Evolutionary conservation across 2,113 vertebrate species (phyloP).

Genomic region (Otis tarda): DNA sequence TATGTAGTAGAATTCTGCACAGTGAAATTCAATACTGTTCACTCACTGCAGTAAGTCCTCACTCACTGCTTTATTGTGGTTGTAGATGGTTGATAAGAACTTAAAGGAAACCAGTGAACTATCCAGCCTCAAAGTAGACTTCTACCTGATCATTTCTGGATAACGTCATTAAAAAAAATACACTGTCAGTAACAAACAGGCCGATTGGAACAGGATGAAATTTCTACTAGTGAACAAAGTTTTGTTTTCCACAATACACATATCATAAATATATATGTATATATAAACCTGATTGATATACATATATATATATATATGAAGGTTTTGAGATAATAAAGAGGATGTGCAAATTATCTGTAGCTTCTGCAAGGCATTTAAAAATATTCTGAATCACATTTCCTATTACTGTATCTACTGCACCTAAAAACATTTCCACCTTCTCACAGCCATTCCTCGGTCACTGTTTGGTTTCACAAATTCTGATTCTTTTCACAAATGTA

Average conservation of each 20-base stretch:
- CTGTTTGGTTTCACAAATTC: background rate
- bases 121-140: background rate
- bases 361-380: background rate
- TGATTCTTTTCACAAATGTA: background rate
- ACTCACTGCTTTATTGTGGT: background rate
- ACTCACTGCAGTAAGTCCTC: background rate
- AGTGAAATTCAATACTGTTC: background rate
- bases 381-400: background rate
- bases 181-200: background rate
- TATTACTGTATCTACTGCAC: background rate
- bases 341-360: background rate
- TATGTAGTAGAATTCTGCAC: background rate
- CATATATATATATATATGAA: no score
- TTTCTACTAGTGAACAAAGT: background rate
- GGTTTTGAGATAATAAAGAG: background rate
- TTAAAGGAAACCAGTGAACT: background rate
- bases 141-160: background rate
- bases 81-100: background rate
- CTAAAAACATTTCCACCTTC: background rate
- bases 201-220: background rate
- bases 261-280: background rate
- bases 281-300: background rate
- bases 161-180: background rate
- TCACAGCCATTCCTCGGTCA: background rate
- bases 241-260: background rate